Evolutionary conservation across 2,797 vertebrate genomes (phyloP), one percentile per base, ranked within the genome.

Genomic region (Schizothorax lantsangensis): DNA sequence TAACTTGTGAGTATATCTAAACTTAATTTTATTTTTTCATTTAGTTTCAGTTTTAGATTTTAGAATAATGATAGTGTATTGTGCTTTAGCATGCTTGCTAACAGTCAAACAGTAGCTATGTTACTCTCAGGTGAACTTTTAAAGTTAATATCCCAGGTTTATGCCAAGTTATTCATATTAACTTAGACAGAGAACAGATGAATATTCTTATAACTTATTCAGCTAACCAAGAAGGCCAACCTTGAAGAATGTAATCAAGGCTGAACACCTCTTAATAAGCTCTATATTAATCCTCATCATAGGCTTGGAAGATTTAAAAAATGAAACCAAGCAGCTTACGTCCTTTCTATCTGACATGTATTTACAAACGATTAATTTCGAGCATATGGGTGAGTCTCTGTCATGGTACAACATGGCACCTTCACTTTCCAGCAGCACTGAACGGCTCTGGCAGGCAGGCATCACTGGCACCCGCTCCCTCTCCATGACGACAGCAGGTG

Each of bases 351-450:
- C 77, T 30, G 68, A 40, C 73, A 68, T 54, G 6, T 88, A 86
- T 88, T 84, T 89, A 88, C 89, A 87, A 89, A 79, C 12, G 66
- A 74, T 80, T 77, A 26, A 78, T 74, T 79, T 77, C 12, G 57
- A 73, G 84, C 91, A 89, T 81, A 90, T 87, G 90, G 89, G 73
- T 30, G 40, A 38, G 38, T 66, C 54, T 62, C 66, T 78, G 72
- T 73, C 82, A 79, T 64, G 30, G 78, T 21, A 75, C 49, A 71
- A 59, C 79, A 62, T 69, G 47, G 75, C 77, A 84, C 52, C 81
- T 73, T 74, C 9, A 26, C 66, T 66, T 86, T 82, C 49, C 87
- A 79, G 64, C 10, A 52, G 59, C 40, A 66, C 84, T 52, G 78
- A 79, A 82, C 30, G 72, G 26, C 62, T 84, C 74, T 80, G 84